These are phyloP conservation scores for Mus minutoides DNA, from an alignment of 2,797 vertebrate species.

Conservation along the genomic window DNA sequence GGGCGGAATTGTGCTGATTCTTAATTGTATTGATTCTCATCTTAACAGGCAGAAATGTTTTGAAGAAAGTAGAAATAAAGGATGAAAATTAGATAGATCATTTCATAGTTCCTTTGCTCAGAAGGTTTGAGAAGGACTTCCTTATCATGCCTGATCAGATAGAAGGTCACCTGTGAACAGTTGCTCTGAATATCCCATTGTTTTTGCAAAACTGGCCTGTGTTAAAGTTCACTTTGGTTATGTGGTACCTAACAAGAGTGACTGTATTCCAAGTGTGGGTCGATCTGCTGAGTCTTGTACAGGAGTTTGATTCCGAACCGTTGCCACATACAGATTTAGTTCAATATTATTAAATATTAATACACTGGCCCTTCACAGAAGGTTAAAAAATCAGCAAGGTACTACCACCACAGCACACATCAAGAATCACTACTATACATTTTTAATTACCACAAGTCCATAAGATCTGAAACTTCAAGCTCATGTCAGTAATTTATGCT, in stretches of 20 bases:
- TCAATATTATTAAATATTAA: neutral
- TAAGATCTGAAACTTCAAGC: constrained; percentile 74
- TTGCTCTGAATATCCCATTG: neutral
- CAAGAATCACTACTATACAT: constrained; percentile 25
- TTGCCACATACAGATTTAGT: neutral
- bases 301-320: neutral
- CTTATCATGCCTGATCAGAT: neutral
- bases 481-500: constrained; percentile 80
- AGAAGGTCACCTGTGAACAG: neutral
- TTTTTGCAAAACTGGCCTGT: neutral
- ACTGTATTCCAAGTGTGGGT: neutral
- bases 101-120: neutral
- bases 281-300: neutral
- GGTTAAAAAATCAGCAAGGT: neutral
- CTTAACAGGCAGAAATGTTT: neutral
- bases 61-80: neutral
- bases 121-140: neutral
- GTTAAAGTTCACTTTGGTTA: constrained; percentile 11
- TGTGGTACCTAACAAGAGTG: neutral
- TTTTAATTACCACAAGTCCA: constrained; percentile 65
- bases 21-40: neutral
- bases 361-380: neutral
- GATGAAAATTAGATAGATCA: neutral
- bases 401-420: neutral
- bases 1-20: neutral